Conservation (phyloP, 2,888 invertebrate species). For the Blera fallax region DNA sequence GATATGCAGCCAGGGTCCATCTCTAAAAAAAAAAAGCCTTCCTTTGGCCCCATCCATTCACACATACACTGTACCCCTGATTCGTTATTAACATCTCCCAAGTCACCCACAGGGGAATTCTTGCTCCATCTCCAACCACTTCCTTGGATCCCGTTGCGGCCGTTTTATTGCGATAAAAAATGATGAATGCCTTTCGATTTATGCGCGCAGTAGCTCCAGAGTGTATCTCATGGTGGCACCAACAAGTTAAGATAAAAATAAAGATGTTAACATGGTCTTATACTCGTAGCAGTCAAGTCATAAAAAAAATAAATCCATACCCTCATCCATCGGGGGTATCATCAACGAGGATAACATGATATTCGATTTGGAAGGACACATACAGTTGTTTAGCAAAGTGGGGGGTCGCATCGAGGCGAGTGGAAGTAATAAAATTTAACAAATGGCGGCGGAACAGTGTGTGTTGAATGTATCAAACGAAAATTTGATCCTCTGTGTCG, state of each 20-base stretch:
- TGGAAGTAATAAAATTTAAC: not conserved
- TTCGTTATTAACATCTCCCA: slow-evolving; percentile 21
- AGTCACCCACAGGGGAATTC: not conserved
- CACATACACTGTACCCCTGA: slow-evolving; percentile 22
- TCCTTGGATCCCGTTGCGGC: not conserved
- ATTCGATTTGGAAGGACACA: slow-evolving; percentile 1
- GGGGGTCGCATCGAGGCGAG: not conserved
- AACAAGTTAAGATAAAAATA: slow-evolving; percentile 52
- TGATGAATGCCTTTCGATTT: slow-evolving; percentile 62
- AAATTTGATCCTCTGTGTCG: too few species aligned
- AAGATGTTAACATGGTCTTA: slow-evolving; percentile 57
- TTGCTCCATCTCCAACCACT: not conserved
- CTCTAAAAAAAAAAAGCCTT: too few species aligned
- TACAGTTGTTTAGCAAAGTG: not conserved
- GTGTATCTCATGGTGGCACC: not conserved
- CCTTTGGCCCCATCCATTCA: not conserved
- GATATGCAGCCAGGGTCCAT: not conserved
- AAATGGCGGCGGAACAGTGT: not conserved
- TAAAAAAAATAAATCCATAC: not conserved
- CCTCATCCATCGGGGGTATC: not conserved
- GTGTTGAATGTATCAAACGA: not conserved
- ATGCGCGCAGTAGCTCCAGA: slow-evolving; percentile 7
- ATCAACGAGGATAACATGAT: not conserved
- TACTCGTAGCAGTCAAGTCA: slow-evolving; percentile 22
- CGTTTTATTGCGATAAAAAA: slow-evolving; percentile 56